A percentile compares a stretch with the other conserved stretches of the same genome.
phyloP scores from a whole-genome alignment of 2,113 vertebrate genomes.

The Pomatostomus ruficeps region DNA sequence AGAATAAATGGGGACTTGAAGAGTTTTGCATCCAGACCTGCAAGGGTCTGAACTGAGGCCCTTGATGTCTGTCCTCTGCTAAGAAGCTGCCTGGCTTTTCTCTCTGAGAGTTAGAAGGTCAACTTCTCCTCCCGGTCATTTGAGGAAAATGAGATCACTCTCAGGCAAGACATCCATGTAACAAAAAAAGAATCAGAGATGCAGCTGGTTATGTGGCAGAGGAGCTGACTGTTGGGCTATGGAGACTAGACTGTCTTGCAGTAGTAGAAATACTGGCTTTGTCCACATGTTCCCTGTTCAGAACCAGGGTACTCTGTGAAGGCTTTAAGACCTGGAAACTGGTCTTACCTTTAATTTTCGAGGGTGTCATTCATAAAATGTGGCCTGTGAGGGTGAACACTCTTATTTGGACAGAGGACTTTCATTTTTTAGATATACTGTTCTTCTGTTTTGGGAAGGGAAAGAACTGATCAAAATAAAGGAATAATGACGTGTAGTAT shows the following conservation, averaged over 20 bases:
- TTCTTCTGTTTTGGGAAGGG: neutral
- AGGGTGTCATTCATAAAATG: neutral
- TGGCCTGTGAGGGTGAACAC: neutral
- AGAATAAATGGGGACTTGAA: neutral
- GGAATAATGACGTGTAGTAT: neutral
- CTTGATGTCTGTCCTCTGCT: neutral
- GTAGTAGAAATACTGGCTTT: neutral
- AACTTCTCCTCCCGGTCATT: neutral
- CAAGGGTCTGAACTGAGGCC: neutral
- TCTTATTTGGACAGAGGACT: neutral
- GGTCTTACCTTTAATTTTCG: neutral
- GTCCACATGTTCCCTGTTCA: neutral
- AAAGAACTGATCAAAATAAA: neutral
- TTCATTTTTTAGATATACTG: neutral
- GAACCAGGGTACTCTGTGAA: neutral
- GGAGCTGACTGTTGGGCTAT: neutral
- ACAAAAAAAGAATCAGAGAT: neutral
- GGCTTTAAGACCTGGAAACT: neutral
- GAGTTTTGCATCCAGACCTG: neutral
- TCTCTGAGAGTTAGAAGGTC: neutral
- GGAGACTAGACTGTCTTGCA: neutral
- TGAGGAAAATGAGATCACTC: neutral
- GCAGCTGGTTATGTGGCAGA: neutral
- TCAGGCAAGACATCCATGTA: neutral
- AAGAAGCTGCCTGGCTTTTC: neutral